Conservation (phyloP, 2,888 invertebrate species). For the Stomorhina lunata region DNA sequence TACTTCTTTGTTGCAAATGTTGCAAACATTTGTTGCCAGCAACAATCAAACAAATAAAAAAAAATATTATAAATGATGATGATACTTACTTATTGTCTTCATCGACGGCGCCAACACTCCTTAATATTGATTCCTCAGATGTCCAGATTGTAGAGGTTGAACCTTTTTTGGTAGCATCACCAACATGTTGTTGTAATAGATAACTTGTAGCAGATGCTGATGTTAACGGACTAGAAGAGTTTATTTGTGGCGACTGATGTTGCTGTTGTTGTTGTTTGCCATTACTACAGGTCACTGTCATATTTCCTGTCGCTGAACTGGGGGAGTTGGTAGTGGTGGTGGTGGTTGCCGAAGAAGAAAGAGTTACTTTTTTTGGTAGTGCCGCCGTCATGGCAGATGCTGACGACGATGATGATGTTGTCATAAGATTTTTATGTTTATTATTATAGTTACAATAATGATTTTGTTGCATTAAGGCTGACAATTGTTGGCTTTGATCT, state of each 20-base stretch:
- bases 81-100: slow-evolving; percentile 80
- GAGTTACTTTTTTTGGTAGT: slow-evolving; percentile 70
- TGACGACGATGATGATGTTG: slow-evolving; percentile 62
- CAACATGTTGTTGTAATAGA: slow-evolving; percentile 71
- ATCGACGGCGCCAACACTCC: slow-evolving; percentile 79
- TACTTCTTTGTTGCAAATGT: background rate
- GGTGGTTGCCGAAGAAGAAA: no score
- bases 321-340: slow-evolving; percentile 53
- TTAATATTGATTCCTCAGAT: slow-evolving; percentile 79
- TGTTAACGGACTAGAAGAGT: slow-evolving; percentile 61
- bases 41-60: no score
- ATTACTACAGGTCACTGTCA: slow-evolving; percentile 68
- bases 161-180: slow-evolving; percentile 79
- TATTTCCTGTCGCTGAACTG: slow-evolving; percentile 52
- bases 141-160: slow-evolving; percentile 80
- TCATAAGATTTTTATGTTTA: slow-evolving; percentile 68
- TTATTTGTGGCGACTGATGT: slow-evolving; percentile 57
- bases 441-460: slow-evolving; percentile 53
- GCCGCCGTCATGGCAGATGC: slow-evolving; percentile 58
- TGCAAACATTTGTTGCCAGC: slow-evolving; percentile 1
- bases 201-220: slow-evolving; percentile 69
- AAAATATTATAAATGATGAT: slow-evolving; percentile 38
- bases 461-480: slow-evolving; percentile 64
- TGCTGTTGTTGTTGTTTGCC: slow-evolving; percentile 55
- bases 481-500: slow-evolving; percentile 70